A percentile compares a stretch with the other conserved stretches of the same genome.
Evolutionary conservation across 2,888 invertebrate genomes (phyloP).

Genomic region (Zygaena filipendulae): DNA sequence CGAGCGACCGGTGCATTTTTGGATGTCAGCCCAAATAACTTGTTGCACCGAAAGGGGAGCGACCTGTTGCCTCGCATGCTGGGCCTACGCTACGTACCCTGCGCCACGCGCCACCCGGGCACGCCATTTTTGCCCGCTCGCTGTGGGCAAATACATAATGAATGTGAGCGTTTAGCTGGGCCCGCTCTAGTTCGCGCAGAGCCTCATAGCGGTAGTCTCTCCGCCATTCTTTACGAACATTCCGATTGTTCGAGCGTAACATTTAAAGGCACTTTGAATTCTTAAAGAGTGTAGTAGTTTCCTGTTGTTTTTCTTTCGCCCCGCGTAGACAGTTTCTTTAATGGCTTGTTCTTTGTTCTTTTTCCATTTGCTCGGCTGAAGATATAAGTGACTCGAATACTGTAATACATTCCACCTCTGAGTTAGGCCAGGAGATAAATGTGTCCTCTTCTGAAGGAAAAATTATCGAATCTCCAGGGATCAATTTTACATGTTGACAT

Average conservation of each 20-base stretch:
- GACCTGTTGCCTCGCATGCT: slow-evolving; percentile 48
- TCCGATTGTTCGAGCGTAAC: not conserved
- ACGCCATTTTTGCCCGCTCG: slow-evolving; percentile 47
- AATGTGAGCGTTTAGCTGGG: slow-evolving; percentile 48
- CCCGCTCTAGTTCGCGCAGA: slow-evolving; percentile 37
- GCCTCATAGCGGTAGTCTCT: slow-evolving; percentile 18
- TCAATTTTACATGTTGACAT: too few species aligned
- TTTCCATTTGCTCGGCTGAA: too few species aligned
- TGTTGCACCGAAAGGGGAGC: slow-evolving; percentile 49
- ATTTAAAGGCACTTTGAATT: slow-evolving; percentile 14
- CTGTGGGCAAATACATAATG: slow-evolving; percentile 60
- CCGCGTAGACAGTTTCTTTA: too few species aligned
- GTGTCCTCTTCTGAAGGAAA: too few species aligned
- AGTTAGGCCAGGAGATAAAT: too few species aligned
- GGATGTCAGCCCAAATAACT: slow-evolving; percentile 63
- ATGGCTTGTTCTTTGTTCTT: too few species aligned
- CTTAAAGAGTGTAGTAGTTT: slow-evolving; percentile 20
- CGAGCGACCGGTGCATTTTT: slow-evolving; percentile 63
- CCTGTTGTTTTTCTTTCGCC: too few species aligned
- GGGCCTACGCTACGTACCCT: slow-evolving; percentile 33
- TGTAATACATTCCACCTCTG: too few species aligned
- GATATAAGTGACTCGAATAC: too few species aligned
- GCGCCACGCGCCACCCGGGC: slow-evolving; percentile 28
- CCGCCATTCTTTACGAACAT: not conserved
- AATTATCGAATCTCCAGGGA: too few species aligned